phyloP scores from a whole-genome alignment of 1,140 invertebrate species.

The Conopomorpha cramerella region DNA sequence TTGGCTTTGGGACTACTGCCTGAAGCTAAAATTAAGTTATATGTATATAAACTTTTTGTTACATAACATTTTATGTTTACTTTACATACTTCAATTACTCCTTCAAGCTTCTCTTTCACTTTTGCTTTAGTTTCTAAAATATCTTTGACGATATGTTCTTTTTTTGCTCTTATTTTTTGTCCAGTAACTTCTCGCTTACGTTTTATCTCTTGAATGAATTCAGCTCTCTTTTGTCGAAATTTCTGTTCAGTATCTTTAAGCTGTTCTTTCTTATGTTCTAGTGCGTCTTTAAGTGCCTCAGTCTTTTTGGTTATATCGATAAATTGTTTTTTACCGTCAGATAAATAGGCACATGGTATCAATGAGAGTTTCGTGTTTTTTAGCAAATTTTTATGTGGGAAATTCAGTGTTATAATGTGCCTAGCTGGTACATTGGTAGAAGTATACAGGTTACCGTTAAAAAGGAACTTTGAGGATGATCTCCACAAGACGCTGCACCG shows the following conservation, averaged over 20 bases:
- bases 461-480: no score
- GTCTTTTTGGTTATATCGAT: slow-evolving; percentile 47
- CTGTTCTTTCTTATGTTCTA: slow-evolving; percentile 64
- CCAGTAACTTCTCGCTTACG: slow-evolving; percentile 51
- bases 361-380: slow-evolving; percentile 18
- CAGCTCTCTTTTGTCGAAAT: slow-evolving; percentile 58
- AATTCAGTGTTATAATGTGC: no score
- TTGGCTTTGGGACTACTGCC: no score
- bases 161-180: slow-evolving; percentile 62
- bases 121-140: slow-evolving; percentile 70
- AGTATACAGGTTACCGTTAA: no score
- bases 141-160: slow-evolving; percentile 67
- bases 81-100: slow-evolving; percentile 65
- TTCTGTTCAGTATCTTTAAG: slow-evolving; percentile 61
- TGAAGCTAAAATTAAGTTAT: background rate
- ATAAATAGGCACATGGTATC: slow-evolving; percentile 28
- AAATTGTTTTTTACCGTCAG: slow-evolving; percentile 44
- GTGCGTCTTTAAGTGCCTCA: slow-evolving; percentile 56
- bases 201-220: slow-evolving; percentile 63
- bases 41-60: background rate
- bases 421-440: no score
- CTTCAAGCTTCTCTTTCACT: slow-evolving; percentile 68
- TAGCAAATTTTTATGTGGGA: no score
- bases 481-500: no score
- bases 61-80: slow-evolving; percentile 2